phyloP scores from a whole-genome alignment of 2,888 invertebrate genomes.

The Leucozona laternaria region DNA sequence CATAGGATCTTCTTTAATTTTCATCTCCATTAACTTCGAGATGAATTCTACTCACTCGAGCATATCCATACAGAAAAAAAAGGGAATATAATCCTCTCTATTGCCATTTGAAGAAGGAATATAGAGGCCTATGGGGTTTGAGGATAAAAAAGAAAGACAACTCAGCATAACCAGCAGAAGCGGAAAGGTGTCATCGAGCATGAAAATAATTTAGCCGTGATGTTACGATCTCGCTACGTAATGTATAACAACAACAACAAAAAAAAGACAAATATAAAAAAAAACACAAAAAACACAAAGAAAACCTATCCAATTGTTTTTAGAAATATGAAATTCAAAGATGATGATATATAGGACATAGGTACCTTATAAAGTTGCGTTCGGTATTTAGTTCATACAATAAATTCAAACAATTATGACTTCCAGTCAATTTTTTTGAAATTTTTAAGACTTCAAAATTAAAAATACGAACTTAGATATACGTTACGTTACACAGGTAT shows the following conservation, averaged over 20 bases:
- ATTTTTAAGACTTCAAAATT: too few relatives aligned
- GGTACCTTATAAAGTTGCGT: too few relatives aligned
- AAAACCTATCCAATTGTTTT: neutral
- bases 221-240: slow-evolving; percentile 79
- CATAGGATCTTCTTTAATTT: slow-evolving; percentile 69
- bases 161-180: slow-evolving; percentile 55
- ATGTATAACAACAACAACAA: too few relatives aligned
- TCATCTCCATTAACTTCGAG: slow-evolving; percentile 75
- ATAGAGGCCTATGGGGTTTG: slow-evolving; percentile 19
- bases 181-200: slow-evolving; percentile 80
- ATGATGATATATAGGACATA: too few relatives aligned
- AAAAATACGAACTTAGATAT: too few relatives aligned
- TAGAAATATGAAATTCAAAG: neutral
- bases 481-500: too few relatives aligned
- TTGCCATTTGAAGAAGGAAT: slow-evolving; percentile 35
- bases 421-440: too few relatives aligned
- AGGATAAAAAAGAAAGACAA: slow-evolving; percentile 32
- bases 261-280: slow-evolving; percentile 31
- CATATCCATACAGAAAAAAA: slow-evolving; percentile 69
- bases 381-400: too few relatives aligned
- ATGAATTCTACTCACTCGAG: slow-evolving; percentile 73
- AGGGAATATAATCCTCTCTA: slow-evolving; percentile 68
- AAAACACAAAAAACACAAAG: slow-evolving; percentile 23
- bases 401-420: too few relatives aligned
- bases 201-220: slow-evolving; percentile 83